phyloP scores from a whole-genome alignment of 2,797 vertebrate genomes.

The Lithobates sylvaticus region DNA sequence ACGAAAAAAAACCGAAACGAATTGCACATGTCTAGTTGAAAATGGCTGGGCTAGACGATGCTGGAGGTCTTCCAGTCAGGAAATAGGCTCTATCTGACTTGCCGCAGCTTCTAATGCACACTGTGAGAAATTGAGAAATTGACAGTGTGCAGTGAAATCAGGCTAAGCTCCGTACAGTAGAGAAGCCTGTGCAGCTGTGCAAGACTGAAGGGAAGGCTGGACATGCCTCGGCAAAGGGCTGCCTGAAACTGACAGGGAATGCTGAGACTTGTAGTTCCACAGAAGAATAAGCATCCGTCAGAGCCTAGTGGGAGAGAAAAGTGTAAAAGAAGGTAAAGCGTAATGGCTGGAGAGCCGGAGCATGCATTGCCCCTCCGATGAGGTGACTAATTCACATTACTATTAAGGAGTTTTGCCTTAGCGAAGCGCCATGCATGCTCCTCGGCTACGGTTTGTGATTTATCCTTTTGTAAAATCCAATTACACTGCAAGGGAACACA shows the following conservation, averaged over 20 bases:
- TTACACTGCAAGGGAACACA: conserved; percentile 54
- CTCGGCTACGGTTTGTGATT: conserved; percentile 40
- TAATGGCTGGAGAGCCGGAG: background rate
- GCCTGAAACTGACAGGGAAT: background rate
- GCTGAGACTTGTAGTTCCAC: conserved; percentile 5
- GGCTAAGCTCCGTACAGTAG: too few species aligned
- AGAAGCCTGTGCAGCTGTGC: too few species aligned
- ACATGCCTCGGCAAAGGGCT: too few species aligned
- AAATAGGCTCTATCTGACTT: too few species aligned
- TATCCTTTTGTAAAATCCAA: conserved; percentile 61
- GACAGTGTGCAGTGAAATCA: too few species aligned
- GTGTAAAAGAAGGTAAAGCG: background rate
- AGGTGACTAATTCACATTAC: conserved; percentile 54
- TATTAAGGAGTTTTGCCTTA: conserved; percentile 34
- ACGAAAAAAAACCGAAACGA: too few species aligned
- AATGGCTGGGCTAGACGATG: too few species aligned
- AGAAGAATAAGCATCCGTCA: background rate
- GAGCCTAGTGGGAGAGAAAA: background rate
- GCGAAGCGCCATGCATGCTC: conserved; percentile 51
- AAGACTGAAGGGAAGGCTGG: too few species aligned
- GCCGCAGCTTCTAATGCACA: too few species aligned
- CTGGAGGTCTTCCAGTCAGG: too few species aligned
- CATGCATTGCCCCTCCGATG: conserved; percentile 28
- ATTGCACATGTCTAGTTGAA: too few species aligned
- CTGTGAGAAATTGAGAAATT: too few species aligned